phyloP scores from a whole-genome alignment of 2,888 invertebrate species.

The Oxyteleia sp. region DNA sequence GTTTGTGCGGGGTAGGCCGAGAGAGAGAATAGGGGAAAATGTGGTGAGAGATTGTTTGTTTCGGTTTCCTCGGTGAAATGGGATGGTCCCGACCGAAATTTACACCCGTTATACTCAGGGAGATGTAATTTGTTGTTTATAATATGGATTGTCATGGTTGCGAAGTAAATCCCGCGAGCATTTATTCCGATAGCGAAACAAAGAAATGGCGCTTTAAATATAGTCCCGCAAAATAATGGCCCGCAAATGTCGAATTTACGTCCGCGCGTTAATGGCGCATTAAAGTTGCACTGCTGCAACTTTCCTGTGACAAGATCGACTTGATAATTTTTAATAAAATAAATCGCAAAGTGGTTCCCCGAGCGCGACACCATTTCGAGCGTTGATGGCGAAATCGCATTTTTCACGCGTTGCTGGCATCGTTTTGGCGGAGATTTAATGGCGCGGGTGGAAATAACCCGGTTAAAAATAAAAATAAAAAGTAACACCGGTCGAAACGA shows the following conservation, averaged over 20 bases:
- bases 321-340: slow-evolving; percentile 11
- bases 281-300: slow-evolving; percentile 37
- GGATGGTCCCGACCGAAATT: neutral
- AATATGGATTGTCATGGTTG: neutral
- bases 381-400: slow-evolving; percentile 18
- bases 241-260: slow-evolving; percentile 4
- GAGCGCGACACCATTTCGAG: slow-evolving; percentile 13
- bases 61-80: slow-evolving; percentile 7
- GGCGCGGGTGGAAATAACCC: neutral
- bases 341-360: slow-evolving; percentile 2
- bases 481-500: neutral
- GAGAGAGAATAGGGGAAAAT: slow-evolving; percentile 1
- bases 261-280: slow-evolving; percentile 14
- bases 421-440: slow-evolving; percentile 4
- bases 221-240: neutral
- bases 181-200: too few relatives aligned
- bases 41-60: slow-evolving; percentile 7
- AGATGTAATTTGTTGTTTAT: neutral
- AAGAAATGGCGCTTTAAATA: neutral
- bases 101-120: neutral
- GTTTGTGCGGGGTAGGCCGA: too few relatives aligned
- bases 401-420: slow-evolving; percentile 11
- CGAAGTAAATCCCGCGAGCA: too few relatives aligned
- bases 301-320: neutral
- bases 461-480: neutral